Evolutionary conservation across 2,113 vertebrate species (phyloP).

Genomic region (Dasyurus viverrinus): DNA sequence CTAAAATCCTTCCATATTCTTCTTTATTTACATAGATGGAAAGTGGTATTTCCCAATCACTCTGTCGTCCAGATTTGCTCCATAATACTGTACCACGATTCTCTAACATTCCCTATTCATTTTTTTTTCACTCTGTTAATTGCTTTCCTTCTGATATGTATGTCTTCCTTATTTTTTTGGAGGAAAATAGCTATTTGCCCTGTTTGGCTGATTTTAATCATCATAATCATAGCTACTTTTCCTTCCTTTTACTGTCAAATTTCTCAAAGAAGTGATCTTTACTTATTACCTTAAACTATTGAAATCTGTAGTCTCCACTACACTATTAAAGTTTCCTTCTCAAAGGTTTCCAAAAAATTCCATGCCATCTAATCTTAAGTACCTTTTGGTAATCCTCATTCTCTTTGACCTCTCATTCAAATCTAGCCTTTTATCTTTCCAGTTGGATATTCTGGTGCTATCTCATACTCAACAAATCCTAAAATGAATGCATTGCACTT

Average conservation of each 20-base stretch:
- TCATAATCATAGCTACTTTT: not conserved
- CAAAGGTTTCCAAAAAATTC: not conserved
- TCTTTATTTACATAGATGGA: not conserved
- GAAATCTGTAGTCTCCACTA: not conserved
- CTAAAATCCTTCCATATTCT: not conserved
- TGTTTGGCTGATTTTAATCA: not conserved
- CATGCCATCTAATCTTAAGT: not conserved
- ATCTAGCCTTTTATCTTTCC: not conserved
- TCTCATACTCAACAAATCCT: not conserved
- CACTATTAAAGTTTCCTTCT: not conserved
- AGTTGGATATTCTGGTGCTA: not conserved
- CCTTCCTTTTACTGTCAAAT: not conserved
- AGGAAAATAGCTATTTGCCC: not conserved
- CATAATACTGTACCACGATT: not conserved
- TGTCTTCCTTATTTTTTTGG: not conserved
- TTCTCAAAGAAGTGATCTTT: not conserved
- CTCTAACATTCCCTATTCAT: not conserved
- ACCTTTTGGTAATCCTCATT: not conserved
- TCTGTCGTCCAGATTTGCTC: not conserved
- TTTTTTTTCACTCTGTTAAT: not conserved
- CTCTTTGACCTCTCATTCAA: not conserved
- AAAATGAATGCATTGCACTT: not conserved
- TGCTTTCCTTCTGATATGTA: not conserved
- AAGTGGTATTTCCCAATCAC: not conserved
- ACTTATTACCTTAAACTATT: not conserved